Conservation (phyloP, 1,140 invertebrate species). For the Drosophila fuyamai region DNA sequence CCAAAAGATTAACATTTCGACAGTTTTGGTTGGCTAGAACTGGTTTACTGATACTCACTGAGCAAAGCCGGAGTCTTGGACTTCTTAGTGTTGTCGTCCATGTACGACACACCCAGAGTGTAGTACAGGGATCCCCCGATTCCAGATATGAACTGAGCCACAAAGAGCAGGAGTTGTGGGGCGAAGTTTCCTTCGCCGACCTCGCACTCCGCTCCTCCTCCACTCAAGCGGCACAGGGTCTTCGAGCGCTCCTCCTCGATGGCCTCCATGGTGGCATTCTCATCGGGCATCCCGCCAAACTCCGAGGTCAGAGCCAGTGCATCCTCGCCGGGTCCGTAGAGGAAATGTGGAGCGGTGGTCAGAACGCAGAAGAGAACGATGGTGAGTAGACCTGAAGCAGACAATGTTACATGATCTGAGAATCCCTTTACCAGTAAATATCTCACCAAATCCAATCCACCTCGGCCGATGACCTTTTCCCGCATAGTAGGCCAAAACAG, state of each 20-base stretch:
- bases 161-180: constrained; percentile 87
- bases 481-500: constrained; percentile 71
- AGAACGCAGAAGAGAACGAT: constrained; percentile 90
- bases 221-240: constrained; percentile 77
- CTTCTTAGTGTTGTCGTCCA: constrained; percentile 90
- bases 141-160: constrained; percentile 88
- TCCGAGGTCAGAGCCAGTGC: constrained; percentile 88
- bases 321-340: constrained; percentile 90
- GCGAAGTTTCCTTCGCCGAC: constrained; percentile 87
- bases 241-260: constrained; percentile 82
- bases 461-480: constrained; percentile 75
- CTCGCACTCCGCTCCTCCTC: constrained; percentile 85
- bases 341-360: constrained; percentile 89
- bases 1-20: constrained; percentile 4
- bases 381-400: constrained; percentile 87
- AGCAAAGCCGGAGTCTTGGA: constrained; percentile 89
- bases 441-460: constrained; percentile 78
- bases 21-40: not conserved
- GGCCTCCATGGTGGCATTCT: constrained; percentile 80
- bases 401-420: not conserved
- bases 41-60: constrained; percentile 84
- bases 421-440: constrained; percentile 61
- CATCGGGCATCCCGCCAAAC: constrained; percentile 85
- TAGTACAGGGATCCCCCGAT: constrained; percentile 89
- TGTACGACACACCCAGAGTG: constrained; percentile 89